Evolutionary conservation across 2,113 vertebrate species (phyloP).

Genomic region (Hyperopisus bebe): DNA sequence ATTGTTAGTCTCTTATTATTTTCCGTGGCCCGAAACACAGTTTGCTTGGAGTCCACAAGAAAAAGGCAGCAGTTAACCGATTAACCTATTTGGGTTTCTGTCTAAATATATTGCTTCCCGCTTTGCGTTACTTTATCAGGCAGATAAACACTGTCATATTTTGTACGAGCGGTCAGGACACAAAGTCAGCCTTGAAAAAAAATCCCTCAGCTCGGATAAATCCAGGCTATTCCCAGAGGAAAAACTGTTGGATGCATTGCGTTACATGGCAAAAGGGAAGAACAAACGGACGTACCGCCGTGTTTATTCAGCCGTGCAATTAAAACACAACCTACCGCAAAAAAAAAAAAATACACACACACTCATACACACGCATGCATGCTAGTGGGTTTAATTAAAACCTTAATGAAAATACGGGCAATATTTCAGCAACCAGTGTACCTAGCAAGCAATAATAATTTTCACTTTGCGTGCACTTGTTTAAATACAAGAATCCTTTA

Average conservation of each 20-base stretch:
- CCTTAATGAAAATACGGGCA: neutral
- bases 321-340: neutral
- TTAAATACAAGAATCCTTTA: neutral
- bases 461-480: neutral
- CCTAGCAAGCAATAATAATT: neutral
- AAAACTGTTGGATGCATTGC: constrained; percentile 53
- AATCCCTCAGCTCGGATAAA: constrained; percentile 72
- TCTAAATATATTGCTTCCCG: constrained; percentile 25
- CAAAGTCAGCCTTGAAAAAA: constrained; percentile 69
- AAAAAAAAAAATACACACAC: neutral
- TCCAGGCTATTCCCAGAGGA: constrained; percentile 72
- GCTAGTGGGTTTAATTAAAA: constrained; percentile 1
- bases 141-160: constrained; percentile 63
- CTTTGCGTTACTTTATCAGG: constrained; percentile 55
- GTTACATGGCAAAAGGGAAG: constrained; percentile 57
- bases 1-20: neutral
- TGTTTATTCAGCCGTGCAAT: constrained; percentile 10
- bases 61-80: neutral
- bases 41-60: neutral
- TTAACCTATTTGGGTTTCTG: constrained; percentile 9
- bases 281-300: neutral
- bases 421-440: neutral
- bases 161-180: constrained; percentile 68
- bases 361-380: neutral
- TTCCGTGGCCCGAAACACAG: neutral